A percentile compares a stretch with the other conserved stretches of the same genome.
phyloP scores from a whole-genome alignment of 2,888 invertebrate species.

The Uloborus plumipes region DNA sequence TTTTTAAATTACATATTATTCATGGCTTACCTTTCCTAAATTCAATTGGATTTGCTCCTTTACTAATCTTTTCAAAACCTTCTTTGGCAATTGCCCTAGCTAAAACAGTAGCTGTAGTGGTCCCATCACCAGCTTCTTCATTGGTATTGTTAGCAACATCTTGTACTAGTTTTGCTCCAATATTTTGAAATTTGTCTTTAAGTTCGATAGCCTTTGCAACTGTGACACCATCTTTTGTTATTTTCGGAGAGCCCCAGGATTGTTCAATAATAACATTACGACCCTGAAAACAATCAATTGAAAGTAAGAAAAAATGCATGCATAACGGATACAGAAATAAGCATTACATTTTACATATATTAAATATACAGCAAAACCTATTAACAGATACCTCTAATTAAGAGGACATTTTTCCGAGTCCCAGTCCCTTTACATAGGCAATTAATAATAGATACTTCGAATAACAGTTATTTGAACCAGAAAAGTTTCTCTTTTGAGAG shows the following conservation, averaged over 20 bases:
- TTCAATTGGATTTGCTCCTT: conserved; percentile 97
- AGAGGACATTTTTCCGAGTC: no score
- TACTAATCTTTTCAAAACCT: conserved; percentile 98
- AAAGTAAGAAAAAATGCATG: no score
- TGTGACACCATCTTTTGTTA: conserved; percentile 99
- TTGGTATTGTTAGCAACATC: conserved; percentile 99
- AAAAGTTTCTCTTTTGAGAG: no score
- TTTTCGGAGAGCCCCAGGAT: conserved; percentile 99
- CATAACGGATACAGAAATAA: no score
- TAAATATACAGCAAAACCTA: no score
- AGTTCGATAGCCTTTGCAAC: conserved; percentile 97
- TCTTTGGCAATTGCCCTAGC: conserved; percentile 98
- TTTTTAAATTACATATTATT: no score
- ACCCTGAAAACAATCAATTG: conserved; percentile 75
- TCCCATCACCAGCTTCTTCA: conserved; percentile 99
- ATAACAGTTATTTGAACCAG: no score
- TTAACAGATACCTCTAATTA: no score
- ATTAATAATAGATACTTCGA: no score
- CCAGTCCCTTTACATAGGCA: no score
- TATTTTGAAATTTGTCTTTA: conserved; percentile 98
- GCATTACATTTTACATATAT: no score
- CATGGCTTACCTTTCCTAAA: conserved; percentile 81
- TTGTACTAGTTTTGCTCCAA: conserved; percentile 97
- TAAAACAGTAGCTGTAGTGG: conserved; percentile 97
- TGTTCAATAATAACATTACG: conserved; percentile 99